phyloP scores from a whole-genome alignment of 1,140 invertebrate genomes.

The Drosophila albomicans region DNA sequence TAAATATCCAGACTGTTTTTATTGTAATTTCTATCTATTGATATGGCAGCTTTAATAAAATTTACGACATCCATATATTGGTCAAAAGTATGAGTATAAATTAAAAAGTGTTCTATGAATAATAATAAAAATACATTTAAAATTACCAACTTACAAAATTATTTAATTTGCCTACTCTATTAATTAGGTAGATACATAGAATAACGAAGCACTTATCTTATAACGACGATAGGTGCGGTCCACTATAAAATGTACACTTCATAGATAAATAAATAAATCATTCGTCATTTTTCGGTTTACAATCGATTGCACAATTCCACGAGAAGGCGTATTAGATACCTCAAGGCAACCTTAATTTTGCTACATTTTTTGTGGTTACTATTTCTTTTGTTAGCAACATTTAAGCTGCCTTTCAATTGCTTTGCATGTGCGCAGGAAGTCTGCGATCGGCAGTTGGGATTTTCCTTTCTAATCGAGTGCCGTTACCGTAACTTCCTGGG shows the following conservation, averaged over 20 bases:
- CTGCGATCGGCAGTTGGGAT: constrained; percentile 26
- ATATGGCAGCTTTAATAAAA: constrained; percentile 2
- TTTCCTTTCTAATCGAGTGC: constrained; percentile 60
- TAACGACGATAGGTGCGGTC: constrained; percentile 48
- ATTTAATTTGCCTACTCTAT: background rate
- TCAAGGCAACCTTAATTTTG: constrained; percentile 39
- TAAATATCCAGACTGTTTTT: constrained; percentile 23
- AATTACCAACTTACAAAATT: no score
- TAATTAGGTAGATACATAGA: background rate
- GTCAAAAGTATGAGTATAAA: no score
- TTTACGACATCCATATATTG: background rate
- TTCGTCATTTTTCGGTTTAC: constrained; percentile 46
- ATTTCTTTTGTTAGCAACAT: constrained; percentile 39
- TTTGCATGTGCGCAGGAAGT: constrained; percentile 57
- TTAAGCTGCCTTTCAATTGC: constrained; percentile 33
- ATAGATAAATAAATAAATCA: constrained; percentile 51
- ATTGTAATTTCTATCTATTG: constrained; percentile 19
- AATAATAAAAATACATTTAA: background rate
- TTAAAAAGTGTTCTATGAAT: no score
- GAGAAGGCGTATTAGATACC: constrained; percentile 33
- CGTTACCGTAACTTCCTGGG: constrained; percentile 50
- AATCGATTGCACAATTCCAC: constrained; percentile 56
- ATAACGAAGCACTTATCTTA: constrained; percentile 3
- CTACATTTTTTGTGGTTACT: constrained; percentile 38
- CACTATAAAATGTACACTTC: constrained; percentile 53